phyloP scores from a whole-genome alignment of 2,113 vertebrate species.

The Ginglymostoma cirratum region DNA sequence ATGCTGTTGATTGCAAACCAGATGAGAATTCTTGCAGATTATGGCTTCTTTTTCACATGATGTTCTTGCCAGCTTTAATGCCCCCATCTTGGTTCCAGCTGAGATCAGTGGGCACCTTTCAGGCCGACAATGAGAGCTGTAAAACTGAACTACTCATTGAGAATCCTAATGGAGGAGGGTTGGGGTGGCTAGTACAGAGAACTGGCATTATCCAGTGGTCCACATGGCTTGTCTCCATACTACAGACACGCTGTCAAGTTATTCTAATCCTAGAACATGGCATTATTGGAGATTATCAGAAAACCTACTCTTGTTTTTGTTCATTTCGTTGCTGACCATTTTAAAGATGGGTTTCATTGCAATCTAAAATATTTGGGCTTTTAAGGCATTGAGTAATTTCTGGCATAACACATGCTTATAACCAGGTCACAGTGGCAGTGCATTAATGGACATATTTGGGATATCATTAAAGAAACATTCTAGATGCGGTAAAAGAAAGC shows the following conservation, averaged over 20 bases:
- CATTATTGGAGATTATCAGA: neutral
- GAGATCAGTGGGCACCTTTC: neutral
- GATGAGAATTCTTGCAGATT: neutral
- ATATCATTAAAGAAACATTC: too few species aligned
- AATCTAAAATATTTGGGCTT: neutral
- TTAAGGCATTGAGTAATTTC: neutral
- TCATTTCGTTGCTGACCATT: neutral
- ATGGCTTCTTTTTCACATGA: neutral
- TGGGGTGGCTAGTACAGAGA: neutral
- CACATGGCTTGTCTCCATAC: neutral
- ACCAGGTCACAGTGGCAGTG: neutral
- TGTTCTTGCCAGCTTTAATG: neutral
- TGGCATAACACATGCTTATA: neutral
- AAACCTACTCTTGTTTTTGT: neutral
- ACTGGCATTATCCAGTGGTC: neutral
- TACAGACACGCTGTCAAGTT: neutral
- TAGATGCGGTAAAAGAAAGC: too few species aligned
- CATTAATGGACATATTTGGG: too few species aligned
- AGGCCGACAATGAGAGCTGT: neutral
- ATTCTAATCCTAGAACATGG: neutral
- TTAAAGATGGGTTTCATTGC: neutral
- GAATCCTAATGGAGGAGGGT: neutral
- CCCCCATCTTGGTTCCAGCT: neutral
- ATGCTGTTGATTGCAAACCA: neutral
- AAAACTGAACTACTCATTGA: neutral